These are phyloP conservation scores for Hemitrygon akajei DNA, from an alignment of 2,797 vertebrate genomes.

Conservation along the genomic window DNA sequence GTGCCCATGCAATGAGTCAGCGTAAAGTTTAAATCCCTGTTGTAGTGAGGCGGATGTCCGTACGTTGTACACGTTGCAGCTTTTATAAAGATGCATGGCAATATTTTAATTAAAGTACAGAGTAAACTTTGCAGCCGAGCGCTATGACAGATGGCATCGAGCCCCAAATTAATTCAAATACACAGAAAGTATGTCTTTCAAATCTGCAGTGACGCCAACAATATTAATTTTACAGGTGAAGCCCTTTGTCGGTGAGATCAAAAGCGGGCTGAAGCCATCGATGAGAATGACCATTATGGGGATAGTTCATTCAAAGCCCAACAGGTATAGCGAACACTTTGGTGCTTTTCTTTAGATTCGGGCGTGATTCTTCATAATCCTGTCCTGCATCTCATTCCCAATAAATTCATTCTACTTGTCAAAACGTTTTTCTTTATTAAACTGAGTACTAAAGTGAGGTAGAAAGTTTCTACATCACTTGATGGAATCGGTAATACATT, in stretches of 20 bases:
- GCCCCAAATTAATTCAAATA: background rate
- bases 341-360: background rate
- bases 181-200: slow-evolving; percentile 38
- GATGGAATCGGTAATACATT: background rate
- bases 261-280: slow-evolving; percentile 77
- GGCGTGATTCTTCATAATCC: background rate
- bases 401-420: too few species aligned
- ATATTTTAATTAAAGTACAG: background rate
- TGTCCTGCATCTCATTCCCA: background rate
- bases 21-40: background rate
- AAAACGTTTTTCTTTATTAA: background rate
- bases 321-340: slow-evolving; percentile 60
- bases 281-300: slow-evolving; percentile 84
- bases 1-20: background rate
- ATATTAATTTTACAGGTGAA: slow-evolving; percentile 56
- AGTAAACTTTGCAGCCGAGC: background rate
- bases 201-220: slow-evolving; percentile 49
- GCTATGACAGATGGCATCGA: background rate
- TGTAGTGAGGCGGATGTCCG: background rate
- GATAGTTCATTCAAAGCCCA: slow-evolving; percentile 70
- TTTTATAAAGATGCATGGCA: background rate
- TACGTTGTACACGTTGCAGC: background rate
- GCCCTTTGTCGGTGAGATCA: slow-evolving; percentile 75
- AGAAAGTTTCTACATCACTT: background rate
- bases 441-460: background rate